A percentile compares a stretch with the other conserved stretches of the same genome.
Evolutionary conservation across 2,113 vertebrate genomes (phyloP).

Genomic region (Monarcha castaneiventris): DNA sequence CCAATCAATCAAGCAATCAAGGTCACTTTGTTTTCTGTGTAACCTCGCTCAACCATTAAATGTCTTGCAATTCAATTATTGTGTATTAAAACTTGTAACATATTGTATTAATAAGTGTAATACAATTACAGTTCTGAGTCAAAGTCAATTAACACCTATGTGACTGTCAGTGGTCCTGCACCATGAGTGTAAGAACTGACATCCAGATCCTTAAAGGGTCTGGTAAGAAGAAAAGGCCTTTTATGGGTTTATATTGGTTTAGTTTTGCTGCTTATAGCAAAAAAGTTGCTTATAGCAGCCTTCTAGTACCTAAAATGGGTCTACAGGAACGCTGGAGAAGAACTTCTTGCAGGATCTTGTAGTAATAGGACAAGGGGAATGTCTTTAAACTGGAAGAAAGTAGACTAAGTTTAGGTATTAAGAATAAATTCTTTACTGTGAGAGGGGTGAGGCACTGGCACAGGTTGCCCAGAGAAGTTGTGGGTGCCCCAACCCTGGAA

Average conservation of each 20-base stretch:
- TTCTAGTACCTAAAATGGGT: neutral
- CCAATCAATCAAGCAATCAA: fast-evolving
- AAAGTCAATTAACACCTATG: neutral
- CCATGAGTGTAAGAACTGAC: neutral
- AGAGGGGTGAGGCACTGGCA: neutral
- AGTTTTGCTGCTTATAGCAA: neutral
- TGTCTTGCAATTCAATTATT: neutral
- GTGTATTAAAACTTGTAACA: neutral
- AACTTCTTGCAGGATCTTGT: neutral
- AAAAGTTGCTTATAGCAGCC: neutral
- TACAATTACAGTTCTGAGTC: neutral
- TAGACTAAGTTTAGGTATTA: neutral
- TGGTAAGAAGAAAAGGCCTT: neutral
- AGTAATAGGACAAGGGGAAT: neutral
- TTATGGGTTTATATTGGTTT: neutral
- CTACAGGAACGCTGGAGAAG: neutral
- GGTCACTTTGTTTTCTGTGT: neutral
- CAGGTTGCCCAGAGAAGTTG: neutral
- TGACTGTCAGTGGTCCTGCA: neutral
- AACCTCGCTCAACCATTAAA: neutral
- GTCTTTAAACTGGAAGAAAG: neutral
- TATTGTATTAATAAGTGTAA: neutral
- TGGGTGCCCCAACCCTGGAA: neutral
- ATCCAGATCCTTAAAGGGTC: neutral
- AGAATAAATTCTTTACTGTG: neutral